Evolutionary conservation across 2,797 vertebrate species (phyloP), one percentile per base, ranked within the genome.

Genomic region (Eurystomus glaucurus): DNA sequence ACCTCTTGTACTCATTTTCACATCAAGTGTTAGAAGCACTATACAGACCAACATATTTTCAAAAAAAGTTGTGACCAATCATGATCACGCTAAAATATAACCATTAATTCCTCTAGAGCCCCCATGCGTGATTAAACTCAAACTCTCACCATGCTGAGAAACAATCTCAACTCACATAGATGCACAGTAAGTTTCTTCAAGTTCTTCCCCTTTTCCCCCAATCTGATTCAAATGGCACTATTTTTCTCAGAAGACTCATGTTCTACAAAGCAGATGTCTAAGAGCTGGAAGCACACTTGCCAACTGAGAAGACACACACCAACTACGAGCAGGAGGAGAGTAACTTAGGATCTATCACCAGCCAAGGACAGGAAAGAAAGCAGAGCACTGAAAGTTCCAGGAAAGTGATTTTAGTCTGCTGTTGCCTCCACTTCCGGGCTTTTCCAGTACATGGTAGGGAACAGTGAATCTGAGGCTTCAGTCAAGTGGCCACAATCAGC

Each of bases 211-310:
- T 48, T 52, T 83, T 9, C 35, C 64, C 29, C 43, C 26, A 88
- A 0, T 12, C 74, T 85, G 62, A 93, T 60, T 76, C 52, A 89
- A 85, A 57, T 48, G 41, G 37, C 66, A 79, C 64, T 29, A 31
- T 45, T 77, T 91, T 79, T 70, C 77, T 93, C 5, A 37, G 68
- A 70, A 93, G 70, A 60, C 71, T 94, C 71, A 16, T 90, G 64
- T 79, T 96, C 88, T 88, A 87, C 45, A 41, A 2, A 92, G 94
- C 94, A 96, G 94, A 90, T 95, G 83, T 86, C 95, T 92, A 28
- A 28, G 80, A 92, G 74, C 85, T 94, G 80, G 68, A 86, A 85
- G 28, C n/a, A 87, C 70, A 82, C 22, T 87, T 95, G 90, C 85
- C 96, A 96, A 76, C 43, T 74, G 70, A 82, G 88, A 65, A 95